These are phyloP conservation scores for Pangasius macronema DNA, from an alignment of 2,797 vertebrate species.

Conservation along the genomic window DNA sequence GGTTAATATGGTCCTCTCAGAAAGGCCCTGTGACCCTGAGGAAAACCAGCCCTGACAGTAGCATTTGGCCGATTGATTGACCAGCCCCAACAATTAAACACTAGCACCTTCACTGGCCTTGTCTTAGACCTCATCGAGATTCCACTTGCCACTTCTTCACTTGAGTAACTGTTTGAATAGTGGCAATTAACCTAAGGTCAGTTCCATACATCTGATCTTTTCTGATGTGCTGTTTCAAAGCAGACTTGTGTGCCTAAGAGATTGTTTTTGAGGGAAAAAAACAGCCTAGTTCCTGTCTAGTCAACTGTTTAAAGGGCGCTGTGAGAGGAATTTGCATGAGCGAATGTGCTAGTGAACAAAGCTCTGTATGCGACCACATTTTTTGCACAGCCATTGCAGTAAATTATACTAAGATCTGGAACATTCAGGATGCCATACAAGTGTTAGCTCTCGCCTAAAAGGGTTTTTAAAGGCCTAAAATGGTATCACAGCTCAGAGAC, in stretches of 20 bases:
- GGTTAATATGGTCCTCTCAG: not conserved
- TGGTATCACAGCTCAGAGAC: constrained; percentile 2
- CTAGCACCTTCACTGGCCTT: constrained; percentile 25
- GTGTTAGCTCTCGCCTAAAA: constrained; percentile 1
- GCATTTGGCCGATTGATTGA: constrained; percentile 34
- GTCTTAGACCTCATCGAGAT: constrained; percentile 27
- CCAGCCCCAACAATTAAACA: constrained; percentile 20
- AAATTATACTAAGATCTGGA: constrained; percentile 35
- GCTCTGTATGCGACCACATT: constrained; percentile 19
- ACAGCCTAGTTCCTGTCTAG: constrained; percentile 2
- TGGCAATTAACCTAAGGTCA: constrained; percentile 38
- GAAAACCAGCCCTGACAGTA: constrained; percentile 27
- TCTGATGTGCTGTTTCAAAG: constrained; percentile 26
- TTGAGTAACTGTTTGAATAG: constrained; percentile 37
- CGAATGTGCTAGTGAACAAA: constrained; percentile 25
- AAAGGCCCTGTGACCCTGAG: constrained; percentile 20
- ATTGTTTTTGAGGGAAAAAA: not conserved
- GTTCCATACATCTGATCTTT: constrained; percentile 31
- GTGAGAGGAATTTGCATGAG: constrained; percentile 24
- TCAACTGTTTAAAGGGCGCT: constrained; percentile 12
- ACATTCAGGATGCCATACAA: constrained; percentile 10
- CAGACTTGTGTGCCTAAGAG: not conserved
- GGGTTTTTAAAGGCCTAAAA: not conserved
- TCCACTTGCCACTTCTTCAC: constrained; percentile 18
- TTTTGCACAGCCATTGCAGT: constrained; percentile 22